phyloP scores from a whole-genome alignment of 1,140 invertebrate genomes.

The Neomicropteryx cornuta region DNA sequence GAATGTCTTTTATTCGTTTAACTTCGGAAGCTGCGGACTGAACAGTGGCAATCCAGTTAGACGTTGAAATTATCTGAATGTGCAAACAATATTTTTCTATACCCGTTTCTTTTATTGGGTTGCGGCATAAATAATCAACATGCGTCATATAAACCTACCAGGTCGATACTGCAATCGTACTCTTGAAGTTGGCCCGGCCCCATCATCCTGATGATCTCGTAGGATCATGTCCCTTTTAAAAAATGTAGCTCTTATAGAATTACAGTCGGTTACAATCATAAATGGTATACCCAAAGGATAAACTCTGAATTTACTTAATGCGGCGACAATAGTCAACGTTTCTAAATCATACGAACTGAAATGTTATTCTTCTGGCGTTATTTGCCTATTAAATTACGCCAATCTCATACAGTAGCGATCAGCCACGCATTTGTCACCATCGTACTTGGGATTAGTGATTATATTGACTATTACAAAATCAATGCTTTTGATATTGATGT shows the following conservation, averaged over 20 bases:
- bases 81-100: constrained; percentile 9
- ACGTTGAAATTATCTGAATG: too few relatives aligned
- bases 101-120: constrained; percentile 8
- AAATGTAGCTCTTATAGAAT: constrained; percentile 13
- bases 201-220: constrained; percentile 19
- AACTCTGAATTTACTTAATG: constrained; percentile 16
- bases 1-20: constrained; percentile 10
- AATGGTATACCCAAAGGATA: constrained; percentile 16
- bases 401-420: too few relatives aligned
- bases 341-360: constrained; percentile 20
- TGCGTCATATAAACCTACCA: constrained; percentile 15
- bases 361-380: constrained; percentile 11
- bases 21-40: constrained; percentile 10
- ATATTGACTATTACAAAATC: too few relatives aligned
- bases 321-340: constrained; percentile 16
- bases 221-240: constrained; percentile 16
- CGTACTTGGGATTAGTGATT: too few relatives aligned
- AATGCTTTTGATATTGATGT: too few relatives aligned
- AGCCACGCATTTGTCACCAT: too few relatives aligned
- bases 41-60: constrained; percentile 15
- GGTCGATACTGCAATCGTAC: constrained; percentile 15
- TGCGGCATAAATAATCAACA: constrained; percentile 19
- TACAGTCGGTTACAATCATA: constrained; percentile 20
- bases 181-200: constrained; percentile 13
- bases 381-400: constrained; percentile 14